phyloP scores from a whole-genome alignment of 2,113 vertebrate species.

The Tapirus terrestris region DNA sequence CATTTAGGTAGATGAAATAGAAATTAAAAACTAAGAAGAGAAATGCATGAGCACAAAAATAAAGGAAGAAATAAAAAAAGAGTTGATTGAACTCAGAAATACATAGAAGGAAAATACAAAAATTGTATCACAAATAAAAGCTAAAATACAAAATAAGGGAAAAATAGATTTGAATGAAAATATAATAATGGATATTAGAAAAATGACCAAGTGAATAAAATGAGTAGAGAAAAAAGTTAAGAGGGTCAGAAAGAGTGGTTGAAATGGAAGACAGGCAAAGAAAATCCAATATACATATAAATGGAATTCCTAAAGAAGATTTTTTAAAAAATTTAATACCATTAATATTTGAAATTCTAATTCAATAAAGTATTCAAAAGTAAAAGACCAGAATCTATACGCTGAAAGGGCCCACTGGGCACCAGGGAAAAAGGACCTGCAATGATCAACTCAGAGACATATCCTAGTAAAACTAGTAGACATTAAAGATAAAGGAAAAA shows the following conservation, averaged over 20 bases:
- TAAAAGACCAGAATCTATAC: background rate
- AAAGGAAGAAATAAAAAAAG: background rate
- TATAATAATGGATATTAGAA: background rate
- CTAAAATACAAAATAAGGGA: background rate
- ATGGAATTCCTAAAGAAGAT: background rate
- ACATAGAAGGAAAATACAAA: background rate
- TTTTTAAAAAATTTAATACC: background rate
- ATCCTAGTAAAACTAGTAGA: background rate
- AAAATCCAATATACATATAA: background rate
- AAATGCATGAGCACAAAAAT: background rate
- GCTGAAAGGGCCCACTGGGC: background rate
- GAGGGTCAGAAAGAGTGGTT: background rate
- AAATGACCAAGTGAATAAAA: background rate
- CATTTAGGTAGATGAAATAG: background rate
- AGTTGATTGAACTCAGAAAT: background rate
- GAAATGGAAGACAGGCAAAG: background rate
- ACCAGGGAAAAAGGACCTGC: background rate
- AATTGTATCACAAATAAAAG: background rate
- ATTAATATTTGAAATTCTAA: background rate
- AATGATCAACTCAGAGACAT: background rate
- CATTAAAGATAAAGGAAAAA: background rate
- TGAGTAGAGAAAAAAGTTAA: background rate
- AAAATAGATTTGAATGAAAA: slow-evolving; percentile 12
- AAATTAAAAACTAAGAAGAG: background rate
- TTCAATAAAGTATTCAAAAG: background rate